phyloP scores from a whole-genome alignment of 2,113 vertebrate species.

The Leptosomus discolor region DNA sequence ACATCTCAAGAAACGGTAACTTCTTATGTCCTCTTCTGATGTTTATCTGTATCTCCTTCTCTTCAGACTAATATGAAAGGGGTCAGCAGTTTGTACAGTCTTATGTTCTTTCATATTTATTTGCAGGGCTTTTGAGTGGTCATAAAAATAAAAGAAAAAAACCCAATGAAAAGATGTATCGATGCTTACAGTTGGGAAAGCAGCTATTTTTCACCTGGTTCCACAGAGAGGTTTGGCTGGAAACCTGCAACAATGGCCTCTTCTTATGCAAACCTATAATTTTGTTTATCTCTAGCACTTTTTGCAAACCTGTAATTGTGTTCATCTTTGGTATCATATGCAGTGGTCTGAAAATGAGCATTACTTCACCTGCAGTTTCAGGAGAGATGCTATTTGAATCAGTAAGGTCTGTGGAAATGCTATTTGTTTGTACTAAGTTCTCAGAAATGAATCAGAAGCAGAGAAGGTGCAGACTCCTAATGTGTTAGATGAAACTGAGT shows the following conservation, averaged over 20 bases:
- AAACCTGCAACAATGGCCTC: not conserved
- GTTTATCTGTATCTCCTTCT: not conserved
- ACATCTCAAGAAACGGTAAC: not conserved
- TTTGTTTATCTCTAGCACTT: not conserved
- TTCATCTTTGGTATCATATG: not conserved
- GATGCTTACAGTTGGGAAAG: not conserved
- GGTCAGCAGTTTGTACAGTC: not conserved
- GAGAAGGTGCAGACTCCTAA: conserved; percentile 5
- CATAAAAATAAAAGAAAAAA: too few relatives aligned
- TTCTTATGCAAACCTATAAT: not conserved
- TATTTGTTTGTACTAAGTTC: not conserved
- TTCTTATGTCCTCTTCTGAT: not conserved
- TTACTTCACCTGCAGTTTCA: not conserved
- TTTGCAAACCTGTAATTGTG: not conserved
- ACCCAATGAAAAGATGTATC: not conserved
- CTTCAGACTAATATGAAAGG: not conserved
- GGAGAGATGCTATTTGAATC: not conserved
- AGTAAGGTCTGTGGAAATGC: not conserved
- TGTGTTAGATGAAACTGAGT: conserved; percentile 27
- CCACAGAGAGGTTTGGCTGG: not conserved
- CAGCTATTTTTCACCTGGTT: not conserved
- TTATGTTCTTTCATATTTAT: not conserved
- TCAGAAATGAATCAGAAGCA: conserved; percentile 9
- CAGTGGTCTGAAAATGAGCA: not conserved
- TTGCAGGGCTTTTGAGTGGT: not conserved